Evolutionary conservation across 1,140 invertebrate genomes (phyloP).

Genomic region (Conus betulinus): DNA sequence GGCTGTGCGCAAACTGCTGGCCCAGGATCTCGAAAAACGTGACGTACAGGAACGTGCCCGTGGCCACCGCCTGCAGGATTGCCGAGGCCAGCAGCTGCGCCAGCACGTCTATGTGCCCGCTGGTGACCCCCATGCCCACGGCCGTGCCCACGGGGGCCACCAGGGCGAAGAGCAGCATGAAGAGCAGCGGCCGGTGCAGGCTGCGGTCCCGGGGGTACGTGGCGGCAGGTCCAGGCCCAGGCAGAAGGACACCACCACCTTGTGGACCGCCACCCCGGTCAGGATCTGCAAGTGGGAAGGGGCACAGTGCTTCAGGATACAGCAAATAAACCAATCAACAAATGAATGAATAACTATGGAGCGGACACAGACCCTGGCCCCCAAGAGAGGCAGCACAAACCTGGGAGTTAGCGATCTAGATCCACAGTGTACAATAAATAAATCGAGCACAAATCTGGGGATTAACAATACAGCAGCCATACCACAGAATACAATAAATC

Average conservation of each 20-base stretch:
- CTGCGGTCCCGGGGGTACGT: slow-evolving; percentile 76
- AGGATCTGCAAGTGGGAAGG: slow-evolving; percentile 74
- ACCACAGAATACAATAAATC: no score
- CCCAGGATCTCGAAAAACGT: slow-evolving; percentile 93
- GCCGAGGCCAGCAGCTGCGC: slow-evolving; percentile 73
- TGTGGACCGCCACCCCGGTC: slow-evolving; percentile 81
- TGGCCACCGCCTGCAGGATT: slow-evolving; percentile 82
- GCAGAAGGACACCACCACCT: slow-evolving; percentile 87
- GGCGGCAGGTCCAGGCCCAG: slow-evolving; percentile 82
- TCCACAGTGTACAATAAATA: no score
- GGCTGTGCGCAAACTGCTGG: slow-evolving; percentile 68
- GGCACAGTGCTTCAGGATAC: no score
- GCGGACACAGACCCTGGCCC: no score
- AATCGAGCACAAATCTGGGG: no score
- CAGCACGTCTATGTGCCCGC: slow-evolving; percentile 44
- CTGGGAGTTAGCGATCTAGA: no score
- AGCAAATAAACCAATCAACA: no score
- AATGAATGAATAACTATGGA: no score
- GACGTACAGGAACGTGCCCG: slow-evolving; percentile 93
- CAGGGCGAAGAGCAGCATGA: slow-evolving; percentile 78
- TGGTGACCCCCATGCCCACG: slow-evolving; percentile 78
- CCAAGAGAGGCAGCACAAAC: no score
- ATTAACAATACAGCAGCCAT: no score
- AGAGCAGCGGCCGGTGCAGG: slow-evolving; percentile 67
- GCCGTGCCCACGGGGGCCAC: slow-evolving; percentile 82